Evolutionary conservation across 2,888 invertebrate genomes (phyloP), one percentile per base, ranked within the genome.

Genomic region (Trichopoda pennipes): DNA sequence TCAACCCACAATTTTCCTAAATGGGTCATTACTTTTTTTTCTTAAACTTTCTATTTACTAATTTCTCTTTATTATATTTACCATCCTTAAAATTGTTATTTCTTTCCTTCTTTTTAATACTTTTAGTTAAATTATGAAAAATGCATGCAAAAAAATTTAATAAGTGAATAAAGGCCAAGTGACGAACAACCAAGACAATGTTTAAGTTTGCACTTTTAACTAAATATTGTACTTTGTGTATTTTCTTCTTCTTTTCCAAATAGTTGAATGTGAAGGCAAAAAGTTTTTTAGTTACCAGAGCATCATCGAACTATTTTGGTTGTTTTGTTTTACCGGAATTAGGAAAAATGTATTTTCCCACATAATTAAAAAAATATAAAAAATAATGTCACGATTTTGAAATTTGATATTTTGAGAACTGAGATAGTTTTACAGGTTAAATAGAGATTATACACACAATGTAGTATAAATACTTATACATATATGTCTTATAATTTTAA

Each of bases 81-180:
- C 32, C n/a, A 60, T 68, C 72, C 76, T 49, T 72, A 12, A 64
- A 70, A 64, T 64, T 44, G 42, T 72, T 16, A 17, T 32, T 60
- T 61, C 0, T n/a, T 23, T 49, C 55, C 35, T 49, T 16, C n/a
- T 44, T 64, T 70, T 38, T 7, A 51, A 8, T 58, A 28, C 60
- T 68, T 63, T 38, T 35, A 70, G 44, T 28, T 49, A 58, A 74
- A 78, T 70, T 66, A 68, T 56, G 70, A 53, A 70, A 75, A 61
- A 64, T 42, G 66, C 47, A 32, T 75, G 17, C 23, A 51, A 75
- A 66, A n/a, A 82, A 79, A 79, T 75, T 64, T 38, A 55, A 75
- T 75, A 70, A 68, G 16, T 32, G 47, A 19, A 55, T 49, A 19
- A 28, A 64, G 58, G 55, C 42, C 53, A 56, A 49, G 69, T 69